These are phyloP conservation scores for Grapholita molesta DNA, from an alignment of 1,140 invertebrate species.

Conservation along the genomic window DNA sequence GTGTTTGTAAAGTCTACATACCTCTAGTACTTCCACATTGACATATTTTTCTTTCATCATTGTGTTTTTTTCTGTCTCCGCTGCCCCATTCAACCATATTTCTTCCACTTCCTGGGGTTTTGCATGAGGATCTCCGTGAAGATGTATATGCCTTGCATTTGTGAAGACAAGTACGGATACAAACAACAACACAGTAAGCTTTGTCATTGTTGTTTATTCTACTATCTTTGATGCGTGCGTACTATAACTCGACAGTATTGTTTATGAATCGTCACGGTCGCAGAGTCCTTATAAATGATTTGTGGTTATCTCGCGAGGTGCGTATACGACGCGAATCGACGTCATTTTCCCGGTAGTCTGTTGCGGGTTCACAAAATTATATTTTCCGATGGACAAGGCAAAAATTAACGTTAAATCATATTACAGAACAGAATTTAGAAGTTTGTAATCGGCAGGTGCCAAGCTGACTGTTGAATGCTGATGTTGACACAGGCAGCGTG, in stretches of 20 bases:
- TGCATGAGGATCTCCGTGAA: not conserved
- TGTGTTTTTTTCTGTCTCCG: not conserved
- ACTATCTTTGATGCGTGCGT: not conserved
- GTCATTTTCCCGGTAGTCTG: not conserved
- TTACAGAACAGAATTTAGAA: not conserved
- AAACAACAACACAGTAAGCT: conserved; percentile 25
- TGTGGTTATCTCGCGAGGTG: conserved; percentile 36
- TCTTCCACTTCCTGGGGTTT: not conserved
- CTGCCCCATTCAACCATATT: not conserved
- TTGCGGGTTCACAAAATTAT: not conserved
- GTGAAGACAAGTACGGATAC: conserved; percentile 25
- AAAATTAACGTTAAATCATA: not conserved
- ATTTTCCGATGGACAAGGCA: not conserved
- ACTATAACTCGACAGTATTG: conserved; percentile 3
- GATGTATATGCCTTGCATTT: conserved; percentile 34
- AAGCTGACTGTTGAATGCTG: conserved; percentile 31
- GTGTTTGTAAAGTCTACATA: not conserved
- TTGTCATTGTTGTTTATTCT: conserved; percentile 25
- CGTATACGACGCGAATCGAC: not conserved
- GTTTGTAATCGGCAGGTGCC: conserved; percentile 26
- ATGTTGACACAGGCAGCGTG: conserved; percentile 7
- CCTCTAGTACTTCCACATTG: not conserved
- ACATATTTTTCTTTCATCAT: not conserved
- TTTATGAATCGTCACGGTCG: conserved; percentile 18
- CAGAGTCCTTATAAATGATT: conserved; percentile 32